phyloP scores from a whole-genome alignment of 2,797 vertebrate species.

The Yasuhikotakia modesta region DNA sequence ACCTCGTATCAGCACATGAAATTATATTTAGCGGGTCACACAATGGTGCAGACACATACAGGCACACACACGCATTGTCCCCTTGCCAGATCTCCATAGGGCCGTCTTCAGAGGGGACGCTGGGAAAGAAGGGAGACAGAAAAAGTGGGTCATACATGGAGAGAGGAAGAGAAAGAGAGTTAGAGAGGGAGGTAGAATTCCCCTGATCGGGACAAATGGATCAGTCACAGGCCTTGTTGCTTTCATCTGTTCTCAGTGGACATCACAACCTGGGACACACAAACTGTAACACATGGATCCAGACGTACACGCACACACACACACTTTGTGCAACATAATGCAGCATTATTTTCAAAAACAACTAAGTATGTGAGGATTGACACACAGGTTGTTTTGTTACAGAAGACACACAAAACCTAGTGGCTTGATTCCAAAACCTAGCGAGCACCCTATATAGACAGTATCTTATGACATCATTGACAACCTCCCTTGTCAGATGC shows the following conservation, averaged over 20 bases:
- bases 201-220: constrained; percentile 77
- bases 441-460: background rate
- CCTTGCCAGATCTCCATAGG: constrained; percentile 71
- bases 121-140: constrained; percentile 56
- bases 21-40: constrained; percentile 41
- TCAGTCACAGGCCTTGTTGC: constrained; percentile 80
- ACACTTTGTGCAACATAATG: constrained; percentile 44
- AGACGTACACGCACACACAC: constrained; percentile 43
- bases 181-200: constrained; percentile 73
- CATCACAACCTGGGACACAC: constrained; percentile 73
- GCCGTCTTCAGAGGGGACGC: constrained; percentile 76
- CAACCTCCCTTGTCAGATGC: no score
- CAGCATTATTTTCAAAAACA: constrained; percentile 44
- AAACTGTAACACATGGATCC: constrained; percentile 41
- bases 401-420: constrained; percentile 7
- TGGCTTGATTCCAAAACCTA: background rate
- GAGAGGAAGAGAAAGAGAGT: constrained; percentile 55
- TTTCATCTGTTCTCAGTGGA: constrained; percentile 82
- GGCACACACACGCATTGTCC: constrained; percentile 59
- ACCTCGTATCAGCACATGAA: constrained; percentile 41
- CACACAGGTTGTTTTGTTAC: background rate
- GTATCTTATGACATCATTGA: background rate
- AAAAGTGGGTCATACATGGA: constrained; percentile 60
- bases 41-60: constrained; percentile 41
- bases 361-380: constrained; percentile 10